phyloP scores from a whole-genome alignment of 2,888 invertebrate species.

The Smittia aterrima region DNA sequence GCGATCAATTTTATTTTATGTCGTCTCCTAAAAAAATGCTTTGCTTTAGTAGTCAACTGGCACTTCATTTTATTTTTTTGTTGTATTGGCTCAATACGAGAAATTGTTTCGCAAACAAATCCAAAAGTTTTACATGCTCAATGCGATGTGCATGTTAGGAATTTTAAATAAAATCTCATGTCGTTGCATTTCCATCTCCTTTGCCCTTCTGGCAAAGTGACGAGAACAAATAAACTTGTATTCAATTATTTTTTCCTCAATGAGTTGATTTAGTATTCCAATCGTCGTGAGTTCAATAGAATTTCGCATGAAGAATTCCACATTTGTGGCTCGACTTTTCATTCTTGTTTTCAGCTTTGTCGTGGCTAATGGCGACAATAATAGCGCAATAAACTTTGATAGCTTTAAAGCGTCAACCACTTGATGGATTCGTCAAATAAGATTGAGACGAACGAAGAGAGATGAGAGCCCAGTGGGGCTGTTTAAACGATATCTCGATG shows the following conservation, averaged over 20 bases:
- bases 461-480: neutral
- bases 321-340: neutral
- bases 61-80: no score
- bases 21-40: no score
- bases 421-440: constrained; percentile 1
- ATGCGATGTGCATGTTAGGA: neutral
- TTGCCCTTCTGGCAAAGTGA: neutral
- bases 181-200: neutral
- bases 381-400: neutral
- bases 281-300: neutral
- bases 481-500: constrained; percentile 8
- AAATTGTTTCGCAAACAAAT: neutral
- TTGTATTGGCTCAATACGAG: no score
- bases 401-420: neutral
- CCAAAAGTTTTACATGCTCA: neutral
- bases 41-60: no score
- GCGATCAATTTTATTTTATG: no score
- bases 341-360: neutral
- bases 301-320: neutral
- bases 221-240: neutral
- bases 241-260: neutral
- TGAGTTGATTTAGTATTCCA: constrained; percentile 11
- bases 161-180: constrained; percentile 22
- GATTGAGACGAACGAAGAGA: neutral
- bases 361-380: neutral